Evolutionary conservation across 2,113 vertebrate species (phyloP), one percentile per base, ranked within the genome.

Genomic region (Brachirus orientalis): DNA sequence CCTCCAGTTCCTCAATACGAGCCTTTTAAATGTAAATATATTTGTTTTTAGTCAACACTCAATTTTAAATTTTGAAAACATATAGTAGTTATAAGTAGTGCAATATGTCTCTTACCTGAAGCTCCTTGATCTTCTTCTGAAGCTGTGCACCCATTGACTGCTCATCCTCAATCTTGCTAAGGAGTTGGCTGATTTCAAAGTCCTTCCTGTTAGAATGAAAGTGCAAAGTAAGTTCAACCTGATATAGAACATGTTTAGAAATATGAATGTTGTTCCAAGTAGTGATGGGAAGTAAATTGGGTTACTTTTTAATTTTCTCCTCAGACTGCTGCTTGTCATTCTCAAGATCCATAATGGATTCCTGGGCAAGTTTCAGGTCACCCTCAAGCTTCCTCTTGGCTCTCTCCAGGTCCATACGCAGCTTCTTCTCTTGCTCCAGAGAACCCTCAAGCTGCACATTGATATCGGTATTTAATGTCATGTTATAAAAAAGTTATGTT

Each of bases 341-440:
- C 52, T 54, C 52, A 36, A 54, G 52, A 54, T 54, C 52, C 90
- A 91, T 91, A 51, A 90, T 71, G 19, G 79, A 82, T 69, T 91
- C 90, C 68, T 91, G 88, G 16, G 90, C 75, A 4, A 90, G 72
- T 80, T 91, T 91, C 54, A 91, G 71, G 44, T 90, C 88, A 64
- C 88, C 88, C 72, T 91, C 90, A 20, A 91, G 79, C 77, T 89
- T 91, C 7, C 88, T 88, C 79, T 90, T 90, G 52, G 83, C 88
- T 84, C 93, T 88, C 75, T 95, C 93, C 78, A 95, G 91, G 76
- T 96, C 95, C 84, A 95, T 82, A 3, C 92, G 90, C 0, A 93
- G 84, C 84, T 95, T 96, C 86, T 93, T 95, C 82, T 96, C 95
- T 70, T 95, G 93, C 64, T 96, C 94, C 43, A 96, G 83, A 56